These are phyloP conservation scores for Pollenia amentaria DNA, from an alignment of 2,888 invertebrate genomes.

Conservation along the genomic window DNA sequence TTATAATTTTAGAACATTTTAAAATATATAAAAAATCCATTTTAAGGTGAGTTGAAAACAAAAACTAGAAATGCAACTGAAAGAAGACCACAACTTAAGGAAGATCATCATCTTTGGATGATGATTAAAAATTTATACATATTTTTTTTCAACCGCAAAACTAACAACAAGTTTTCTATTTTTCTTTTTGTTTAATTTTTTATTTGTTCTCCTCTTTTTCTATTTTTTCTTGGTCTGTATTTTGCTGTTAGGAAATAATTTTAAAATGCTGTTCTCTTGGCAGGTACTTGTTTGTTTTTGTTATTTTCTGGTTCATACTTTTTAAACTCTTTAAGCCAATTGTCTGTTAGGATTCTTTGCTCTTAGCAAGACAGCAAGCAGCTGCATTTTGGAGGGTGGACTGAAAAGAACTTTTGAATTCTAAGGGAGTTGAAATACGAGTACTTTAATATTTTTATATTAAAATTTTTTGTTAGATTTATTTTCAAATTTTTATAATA, in stretches of 20 bases:
- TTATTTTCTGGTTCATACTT: constrained; percentile 5
- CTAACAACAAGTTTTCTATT: constrained; percentile 44
- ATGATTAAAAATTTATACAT: constrained; percentile 1
- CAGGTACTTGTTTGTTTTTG: background rate
- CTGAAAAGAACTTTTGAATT: background rate
- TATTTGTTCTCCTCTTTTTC: background rate
- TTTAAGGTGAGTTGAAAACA: constrained; percentile 51
- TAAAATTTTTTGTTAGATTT: too few species aligned
- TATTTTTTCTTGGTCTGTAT: constrained; percentile 8
- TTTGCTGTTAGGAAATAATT: constrained; percentile 1
- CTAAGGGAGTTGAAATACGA: too few species aligned
- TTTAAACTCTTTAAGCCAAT: constrained; percentile 25
- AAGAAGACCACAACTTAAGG: background rate
- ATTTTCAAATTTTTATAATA: too few species aligned
- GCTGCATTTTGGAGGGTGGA: background rate
- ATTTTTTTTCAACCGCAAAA: constrained; percentile 30
- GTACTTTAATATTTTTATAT: too few species aligned
- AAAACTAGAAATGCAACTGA: constrained; percentile 24
- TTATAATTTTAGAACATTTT: too few species aligned
- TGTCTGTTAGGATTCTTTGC: constrained; percentile 7
- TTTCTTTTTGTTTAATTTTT: background rate
- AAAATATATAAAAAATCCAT: background rate
- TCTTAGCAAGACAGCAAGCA: background rate
- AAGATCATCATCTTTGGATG: constrained; percentile 1
- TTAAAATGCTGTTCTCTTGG: constrained; percentile 13